Conservation (phyloP, 2,888 invertebrate species). For the Meteorus cinctellus region DNA sequence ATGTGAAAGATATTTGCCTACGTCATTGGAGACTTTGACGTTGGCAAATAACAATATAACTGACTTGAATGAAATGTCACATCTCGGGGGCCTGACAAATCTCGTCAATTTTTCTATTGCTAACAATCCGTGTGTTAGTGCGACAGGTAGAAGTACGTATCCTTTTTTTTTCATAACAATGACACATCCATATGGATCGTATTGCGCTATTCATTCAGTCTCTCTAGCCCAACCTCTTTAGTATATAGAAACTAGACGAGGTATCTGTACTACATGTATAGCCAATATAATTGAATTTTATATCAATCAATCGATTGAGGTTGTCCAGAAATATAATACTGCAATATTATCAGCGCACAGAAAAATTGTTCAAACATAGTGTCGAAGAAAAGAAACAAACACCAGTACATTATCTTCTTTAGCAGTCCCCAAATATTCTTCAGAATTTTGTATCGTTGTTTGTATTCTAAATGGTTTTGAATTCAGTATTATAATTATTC, state of each 20-base stretch:
- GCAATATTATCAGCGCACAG: conserved; percentile 11
- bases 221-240: background rate
- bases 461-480: background rate
- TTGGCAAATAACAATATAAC: conserved; percentile 88
- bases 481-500: conserved; percentile 13
- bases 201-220: background rate
- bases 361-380: background rate
- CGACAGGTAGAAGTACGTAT: conserved; percentile 87
- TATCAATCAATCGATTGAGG: background rate
- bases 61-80: conserved; percentile 90
- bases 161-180: conserved; percentile 74
- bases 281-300: background rate
- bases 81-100: conserved; percentile 83
- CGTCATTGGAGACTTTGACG: conserved; percentile 83
- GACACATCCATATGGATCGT: background rate
- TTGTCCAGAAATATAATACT: background rate
- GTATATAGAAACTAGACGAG: background rate
- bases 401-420: conserved; percentile 15
- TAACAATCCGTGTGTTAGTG: conserved; percentile 90
- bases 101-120: conserved; percentile 88
- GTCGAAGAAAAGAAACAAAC: conserved; percentile 7
- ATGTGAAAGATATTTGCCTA: conserved; percentile 88
- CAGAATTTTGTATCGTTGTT: conserved; percentile 22
- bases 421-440: background rate
- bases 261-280: background rate